These are phyloP conservation scores for Marronus borbonicus DNA, from an alignment of 2,888 invertebrate genomes.

Conservation along the genomic window DNA sequence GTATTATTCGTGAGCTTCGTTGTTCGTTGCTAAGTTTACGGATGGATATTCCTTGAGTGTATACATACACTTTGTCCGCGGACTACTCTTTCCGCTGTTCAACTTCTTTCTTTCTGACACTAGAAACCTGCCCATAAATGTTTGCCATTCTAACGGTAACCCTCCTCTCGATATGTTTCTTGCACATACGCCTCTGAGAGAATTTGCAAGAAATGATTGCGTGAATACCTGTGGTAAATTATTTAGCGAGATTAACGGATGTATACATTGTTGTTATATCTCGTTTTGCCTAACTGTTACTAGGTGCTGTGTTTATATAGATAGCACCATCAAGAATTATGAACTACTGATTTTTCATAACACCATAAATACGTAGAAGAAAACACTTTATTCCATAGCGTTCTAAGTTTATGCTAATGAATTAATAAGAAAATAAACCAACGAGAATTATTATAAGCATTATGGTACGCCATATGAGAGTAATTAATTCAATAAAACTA, in stretches of 20 bases:
- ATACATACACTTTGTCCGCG: slow-evolving; percentile 6
- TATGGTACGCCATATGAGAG: background rate
- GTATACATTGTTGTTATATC: slow-evolving; percentile 39
- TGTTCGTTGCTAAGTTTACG: slow-evolving; percentile 15
- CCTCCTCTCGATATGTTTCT: slow-evolving; percentile 25
- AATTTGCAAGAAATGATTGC: slow-evolving; percentile 42
- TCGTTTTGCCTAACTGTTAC: slow-evolving; percentile 34
- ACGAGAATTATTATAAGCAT: background rate
- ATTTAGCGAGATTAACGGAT: slow-evolving; percentile 43
- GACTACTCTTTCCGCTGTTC: slow-evolving; percentile 11
- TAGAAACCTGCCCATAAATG: slow-evolving; percentile 37
- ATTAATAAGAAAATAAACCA: background rate
- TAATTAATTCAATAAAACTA: too few species aligned
- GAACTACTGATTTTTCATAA: slow-evolving; percentile 15
- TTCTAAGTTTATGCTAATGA: background rate
- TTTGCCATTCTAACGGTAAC: slow-evolving; percentile 38
- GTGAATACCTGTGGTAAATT: slow-evolving; percentile 41
- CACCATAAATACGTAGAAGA: background rate
- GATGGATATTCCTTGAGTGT: background rate
- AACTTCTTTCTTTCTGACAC: slow-evolving; percentile 26
- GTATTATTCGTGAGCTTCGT: slow-evolving; percentile 32
- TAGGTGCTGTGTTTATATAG: slow-evolving; percentile 18
- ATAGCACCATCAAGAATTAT: background rate
- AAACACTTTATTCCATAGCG: background rate
- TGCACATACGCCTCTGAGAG: slow-evolving; percentile 10